Base-by-base conservation (phyloP, 2,888 invertebrate genomes). In the Drosophila kuntzei region DNA sequence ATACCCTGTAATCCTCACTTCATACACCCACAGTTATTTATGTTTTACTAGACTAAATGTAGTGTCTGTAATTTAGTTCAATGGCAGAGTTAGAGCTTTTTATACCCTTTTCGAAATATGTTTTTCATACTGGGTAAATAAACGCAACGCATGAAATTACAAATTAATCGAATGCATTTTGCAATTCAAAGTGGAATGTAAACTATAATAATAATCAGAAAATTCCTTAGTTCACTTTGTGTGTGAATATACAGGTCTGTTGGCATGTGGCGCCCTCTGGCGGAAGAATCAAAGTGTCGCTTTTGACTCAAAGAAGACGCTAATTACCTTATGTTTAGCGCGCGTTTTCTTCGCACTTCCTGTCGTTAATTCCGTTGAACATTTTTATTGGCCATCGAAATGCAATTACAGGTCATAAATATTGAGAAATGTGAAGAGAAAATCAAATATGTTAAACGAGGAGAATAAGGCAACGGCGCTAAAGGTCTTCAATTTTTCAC, bases 361-460 rank as follows among this genome's bases (percentile, higher is more conserved):
- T 74, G 87, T 85, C 87, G 85, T 87, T 85, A 85, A 87, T 72
- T 72, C 64, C 44, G 59, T 71, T 65, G 59, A 81, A 72, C 44
- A 60, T 25, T 79, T 87, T 84, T 84, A 84, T 87, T 87, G 79
- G 71, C 74, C 80, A 85, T 87, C 73, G 85, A 82, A 80, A 82
- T 71, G 85, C 85, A 84, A 85, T 85, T 87, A 85, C 80, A 71
- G 68, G 67, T 71, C 71, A 66, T 85, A 87, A 82, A 79, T 70
- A 66, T 72, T 69, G 68, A 62, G 63, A 61, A 66, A 55, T 54
- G 53, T 41, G 32, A 50, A 37, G 20, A 14, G 22, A 49, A 55
- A 57, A 47, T 44, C 27, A 59, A 44, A 49, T 22, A 29, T 43
- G 14, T 29, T 12, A n/a, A 46, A 12, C 25, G 14, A 8, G 9